Percentiles rank a stretch among this genome's conserved stretches.
phyloP scores from a whole-genome alignment of 2,888 invertebrate species.

The Sinhomidia bicolor region DNA sequence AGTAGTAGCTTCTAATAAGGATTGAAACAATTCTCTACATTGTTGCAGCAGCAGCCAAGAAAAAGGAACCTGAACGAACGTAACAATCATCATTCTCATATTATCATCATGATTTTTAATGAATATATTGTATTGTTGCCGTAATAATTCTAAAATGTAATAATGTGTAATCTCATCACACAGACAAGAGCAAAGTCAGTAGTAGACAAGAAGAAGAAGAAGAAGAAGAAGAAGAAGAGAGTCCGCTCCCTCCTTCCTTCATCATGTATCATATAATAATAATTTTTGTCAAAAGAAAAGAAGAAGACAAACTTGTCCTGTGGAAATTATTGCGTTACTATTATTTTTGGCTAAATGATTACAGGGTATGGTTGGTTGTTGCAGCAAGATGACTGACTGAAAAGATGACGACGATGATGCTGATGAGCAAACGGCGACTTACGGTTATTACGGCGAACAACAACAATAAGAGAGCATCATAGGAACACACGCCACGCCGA shows the following conservation, averaged over 20 bases:
- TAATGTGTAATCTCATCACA: slow-evolving; percentile 29
- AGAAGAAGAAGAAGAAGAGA: too few relatives aligned
- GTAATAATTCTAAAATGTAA: slow-evolving; percentile 45
- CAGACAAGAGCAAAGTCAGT: neutral
- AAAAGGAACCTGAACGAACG: neutral
- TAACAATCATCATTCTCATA: neutral
- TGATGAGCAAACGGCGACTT: neutral
- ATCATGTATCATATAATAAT: slow-evolving; percentile 8
- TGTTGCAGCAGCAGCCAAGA: neutral
- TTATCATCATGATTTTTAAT: slow-evolving; percentile 44
- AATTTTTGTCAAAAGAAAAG: slow-evolving; percentile 27
- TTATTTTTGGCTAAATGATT: slow-evolving; percentile 55
- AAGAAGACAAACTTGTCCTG: slow-evolving; percentile 52
- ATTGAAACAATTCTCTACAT: slow-evolving; percentile 29
- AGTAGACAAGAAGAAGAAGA: too few relatives aligned
- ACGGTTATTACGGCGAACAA: neutral
- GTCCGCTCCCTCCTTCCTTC: slow-evolving; percentile 31
- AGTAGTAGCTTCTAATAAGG: neutral
- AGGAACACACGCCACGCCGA: neutral
- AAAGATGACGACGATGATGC: too few relatives aligned
- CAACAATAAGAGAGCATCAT: neutral
- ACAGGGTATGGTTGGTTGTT: slow-evolving; percentile 34
- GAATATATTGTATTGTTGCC: slow-evolving; percentile 42
- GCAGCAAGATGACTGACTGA: neutral
- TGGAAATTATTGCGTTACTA: slow-evolving; percentile 28